Conservation (phyloP, 2,113 vertebrate species). For the Sula dactylatra region DNA sequence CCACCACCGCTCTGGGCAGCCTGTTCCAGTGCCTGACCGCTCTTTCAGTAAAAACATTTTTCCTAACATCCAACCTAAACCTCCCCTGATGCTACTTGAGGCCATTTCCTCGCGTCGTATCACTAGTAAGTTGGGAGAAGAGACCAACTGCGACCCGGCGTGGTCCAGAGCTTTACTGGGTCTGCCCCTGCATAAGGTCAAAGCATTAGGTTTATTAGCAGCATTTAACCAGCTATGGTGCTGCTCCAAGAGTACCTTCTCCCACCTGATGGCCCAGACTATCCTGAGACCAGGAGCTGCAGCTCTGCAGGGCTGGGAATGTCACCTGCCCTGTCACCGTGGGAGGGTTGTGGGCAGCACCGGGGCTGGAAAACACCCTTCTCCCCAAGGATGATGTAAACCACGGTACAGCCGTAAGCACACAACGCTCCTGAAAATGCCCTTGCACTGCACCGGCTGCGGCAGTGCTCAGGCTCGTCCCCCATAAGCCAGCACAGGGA, state of each 20-base stretch:
- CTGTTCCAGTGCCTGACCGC: too few species aligned
- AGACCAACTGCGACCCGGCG: background rate
- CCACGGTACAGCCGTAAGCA: fast-evolving
- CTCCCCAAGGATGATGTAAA: background rate
- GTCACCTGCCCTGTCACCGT: background rate
- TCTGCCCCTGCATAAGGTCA: background rate
- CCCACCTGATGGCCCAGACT: background rate
- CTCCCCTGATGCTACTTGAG: too few species aligned
- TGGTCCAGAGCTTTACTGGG: background rate
- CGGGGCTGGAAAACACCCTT: background rate
- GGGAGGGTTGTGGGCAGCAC: too few species aligned
- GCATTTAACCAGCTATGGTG: background rate
- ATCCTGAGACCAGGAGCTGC: background rate
- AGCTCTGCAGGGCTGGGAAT: background rate
- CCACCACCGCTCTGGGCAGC: too few species aligned
- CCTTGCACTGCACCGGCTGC: fast-evolving
- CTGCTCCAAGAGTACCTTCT: background rate
- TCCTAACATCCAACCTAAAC: too few species aligned
- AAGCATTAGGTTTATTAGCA: background rate
- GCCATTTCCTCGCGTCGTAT: too few species aligned
- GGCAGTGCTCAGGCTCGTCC: fast-evolving
- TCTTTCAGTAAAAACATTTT: too few species aligned
- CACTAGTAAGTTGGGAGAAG: too few species aligned
- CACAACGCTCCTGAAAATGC: background rate
- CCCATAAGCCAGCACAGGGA: background rate